These are phyloP conservation scores for Lagopus muta DNA, from an alignment of 2,113 vertebrate genomes.

Conservation along the genomic window DNA sequence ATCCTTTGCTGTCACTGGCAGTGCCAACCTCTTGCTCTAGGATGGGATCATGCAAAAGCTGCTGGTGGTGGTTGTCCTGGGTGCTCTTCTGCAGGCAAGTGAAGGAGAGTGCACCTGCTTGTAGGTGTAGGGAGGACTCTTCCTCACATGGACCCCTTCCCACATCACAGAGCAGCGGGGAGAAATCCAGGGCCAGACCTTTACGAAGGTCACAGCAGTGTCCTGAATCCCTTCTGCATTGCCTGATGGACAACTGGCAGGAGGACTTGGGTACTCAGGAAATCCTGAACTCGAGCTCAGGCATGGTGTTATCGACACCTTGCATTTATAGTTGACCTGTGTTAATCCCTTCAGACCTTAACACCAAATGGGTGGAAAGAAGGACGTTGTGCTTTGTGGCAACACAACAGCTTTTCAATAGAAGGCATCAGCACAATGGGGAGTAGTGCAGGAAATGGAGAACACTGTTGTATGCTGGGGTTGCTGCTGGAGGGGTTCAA, in stretches of 20 bases:
- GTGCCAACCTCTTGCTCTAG: not conserved
- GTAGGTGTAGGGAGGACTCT: not conserved
- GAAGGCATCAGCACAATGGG: not conserved
- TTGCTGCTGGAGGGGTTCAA: rapidly evolving
- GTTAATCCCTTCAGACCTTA: not conserved
- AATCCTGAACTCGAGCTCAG: not conserved
- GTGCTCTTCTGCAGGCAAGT: not conserved
- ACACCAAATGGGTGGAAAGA: not conserved
- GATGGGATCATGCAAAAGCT: not conserved
- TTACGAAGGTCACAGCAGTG: rapidly evolving
- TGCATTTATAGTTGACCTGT: not conserved
- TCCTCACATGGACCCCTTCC: not conserved
- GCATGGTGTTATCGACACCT: not conserved
- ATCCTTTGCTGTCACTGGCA: not conserved
- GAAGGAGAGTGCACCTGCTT: not conserved
- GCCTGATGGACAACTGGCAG: not conserved
- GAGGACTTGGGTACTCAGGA: not conserved
- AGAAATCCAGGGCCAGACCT: not conserved
- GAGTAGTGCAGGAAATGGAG: not conserved
- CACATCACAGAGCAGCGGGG: not conserved
- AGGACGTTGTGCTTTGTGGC: not conserved
- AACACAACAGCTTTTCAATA: not conserved
- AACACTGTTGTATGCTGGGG: not conserved
- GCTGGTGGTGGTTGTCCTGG: rapidly evolving
- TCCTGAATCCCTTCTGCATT: not conserved